Percentiles rank a stretch among this genome's conserved stretches.
These are phyloP conservation scores for Wiebesia pumilae DNA, from an alignment of 1,140 invertebrate species.

Conservation along the genomic window DNA sequence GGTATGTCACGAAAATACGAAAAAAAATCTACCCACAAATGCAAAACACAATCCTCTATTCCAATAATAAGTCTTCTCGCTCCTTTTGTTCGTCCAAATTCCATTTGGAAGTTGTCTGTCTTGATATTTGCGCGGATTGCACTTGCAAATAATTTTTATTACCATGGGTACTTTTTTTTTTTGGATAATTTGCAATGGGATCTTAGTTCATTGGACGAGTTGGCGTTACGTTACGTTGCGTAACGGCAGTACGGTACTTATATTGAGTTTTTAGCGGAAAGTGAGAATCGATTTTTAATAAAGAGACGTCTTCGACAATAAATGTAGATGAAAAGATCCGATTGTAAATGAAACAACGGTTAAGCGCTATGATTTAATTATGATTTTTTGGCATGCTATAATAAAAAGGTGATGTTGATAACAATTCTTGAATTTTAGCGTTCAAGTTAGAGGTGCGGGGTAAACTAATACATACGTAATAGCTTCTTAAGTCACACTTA, in stretches of 20 bases:
- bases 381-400: constrained; percentile 17
- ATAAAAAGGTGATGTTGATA: constrained; percentile 8
- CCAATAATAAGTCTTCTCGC: neutral
- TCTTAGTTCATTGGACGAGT: neutral
- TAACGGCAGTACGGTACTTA: no score
- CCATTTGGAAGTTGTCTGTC: neutral
- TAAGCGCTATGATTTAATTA: constrained; percentile 8
- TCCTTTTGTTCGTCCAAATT: constrained; percentile 1
- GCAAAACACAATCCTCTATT: neutral
- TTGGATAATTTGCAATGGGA: constrained; percentile 5
- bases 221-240: no score
- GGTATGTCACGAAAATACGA: constrained; percentile 80
- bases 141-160: neutral
- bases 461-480: constrained; percentile 11
- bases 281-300: no score
- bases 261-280: no score
- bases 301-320: neutral
- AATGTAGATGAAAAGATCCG: neutral
- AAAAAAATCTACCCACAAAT: constrained; percentile 18
- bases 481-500: neutral
- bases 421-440: neutral
- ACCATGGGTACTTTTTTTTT: neutral
- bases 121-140: neutral
- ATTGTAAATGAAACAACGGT: neutral
- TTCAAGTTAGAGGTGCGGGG: constrained; percentile 6